Evolutionary conservation across 2,888 invertebrate genomes (phyloP), one percentile per base, ranked within the genome.

Genomic region (Cynaeus angustus): DNA sequence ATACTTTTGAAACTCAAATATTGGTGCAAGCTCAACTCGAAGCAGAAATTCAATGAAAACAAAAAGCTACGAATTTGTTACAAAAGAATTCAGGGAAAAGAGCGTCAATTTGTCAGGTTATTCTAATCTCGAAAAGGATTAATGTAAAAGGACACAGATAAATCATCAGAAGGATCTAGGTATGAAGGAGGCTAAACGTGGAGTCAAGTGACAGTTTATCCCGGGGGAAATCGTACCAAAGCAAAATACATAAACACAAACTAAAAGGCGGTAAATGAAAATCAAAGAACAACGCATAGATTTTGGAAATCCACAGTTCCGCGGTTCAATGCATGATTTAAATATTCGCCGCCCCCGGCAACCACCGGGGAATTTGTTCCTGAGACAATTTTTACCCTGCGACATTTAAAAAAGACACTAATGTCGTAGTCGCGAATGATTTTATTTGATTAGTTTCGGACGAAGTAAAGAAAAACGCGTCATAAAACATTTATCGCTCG

Each of bases 401-500:
- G 16, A 26, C 52, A 53, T 14, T 53, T 53, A 52, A 53, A 43
- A n/a, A 26, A 52, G 41, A 12, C 12, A 56, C 46, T 65, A 65
- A 65, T 65, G 13, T n/a, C 28, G 38, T 41, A 14, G 37, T 26
- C 41, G 14, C 41, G 45, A 65, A 65, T 64, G 30, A 14, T 21
- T 59, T 13, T 12, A 46, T 59, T 59, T 59, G 56, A 58, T 48
- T 37, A 59, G 59, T 26, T 10, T 21, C 12, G 21, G 21, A 48
- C 48, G 46, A 48, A 64, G 52, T 13, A 26, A 53, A 64, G 46
- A 56, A 56, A 66, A 56, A 46, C 56, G 13, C 46, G 12, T 12
- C 46, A 48, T 66, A 66, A 66, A 56, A 56, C 33, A 52, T 58
- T 67, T 67, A 58, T 43, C 26, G 45, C 59, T 14, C 41, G 33